A percentile compares a stretch with the other conserved stretches of the same genome.
Evolutionary conservation across 2,113 vertebrate genomes (phyloP).

Genomic region (Proteles cristata): DNA sequence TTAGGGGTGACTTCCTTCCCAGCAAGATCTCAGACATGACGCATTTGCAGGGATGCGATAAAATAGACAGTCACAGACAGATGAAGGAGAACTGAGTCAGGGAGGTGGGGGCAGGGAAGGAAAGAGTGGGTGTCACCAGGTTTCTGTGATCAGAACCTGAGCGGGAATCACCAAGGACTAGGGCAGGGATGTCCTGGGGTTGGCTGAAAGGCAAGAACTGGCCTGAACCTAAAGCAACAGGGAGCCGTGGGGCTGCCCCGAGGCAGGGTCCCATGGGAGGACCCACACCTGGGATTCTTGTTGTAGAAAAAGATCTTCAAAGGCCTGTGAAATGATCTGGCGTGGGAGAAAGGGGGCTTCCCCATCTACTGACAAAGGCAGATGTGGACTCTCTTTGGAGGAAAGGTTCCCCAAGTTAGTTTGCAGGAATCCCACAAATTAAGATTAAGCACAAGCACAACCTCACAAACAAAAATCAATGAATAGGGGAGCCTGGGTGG

Average conservation of each 20-base stretch:
- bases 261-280: rapidly evolving
- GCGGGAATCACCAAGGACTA: background rate
- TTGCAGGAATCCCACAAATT: background rate
- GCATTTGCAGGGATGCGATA: rapidly evolving
- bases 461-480: background rate
- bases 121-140: background rate
- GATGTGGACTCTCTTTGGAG: background rate
- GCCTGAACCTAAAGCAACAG: background rate
- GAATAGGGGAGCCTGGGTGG: background rate
- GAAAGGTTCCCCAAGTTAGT: background rate
- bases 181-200: no score
- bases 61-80: background rate
- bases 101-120: background rate
- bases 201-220: background rate
- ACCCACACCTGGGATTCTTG: background rate
- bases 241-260: background rate
- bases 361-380: background rate
- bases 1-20: no score
- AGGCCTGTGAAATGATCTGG: background rate
- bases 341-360: background rate
- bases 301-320: background rate
- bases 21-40: background rate
- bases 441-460: background rate
- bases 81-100: background rate
- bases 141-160: background rate